Evolutionary conservation across 2,797 vertebrate species (phyloP).

Genomic region (Channallabes apus): DNA sequence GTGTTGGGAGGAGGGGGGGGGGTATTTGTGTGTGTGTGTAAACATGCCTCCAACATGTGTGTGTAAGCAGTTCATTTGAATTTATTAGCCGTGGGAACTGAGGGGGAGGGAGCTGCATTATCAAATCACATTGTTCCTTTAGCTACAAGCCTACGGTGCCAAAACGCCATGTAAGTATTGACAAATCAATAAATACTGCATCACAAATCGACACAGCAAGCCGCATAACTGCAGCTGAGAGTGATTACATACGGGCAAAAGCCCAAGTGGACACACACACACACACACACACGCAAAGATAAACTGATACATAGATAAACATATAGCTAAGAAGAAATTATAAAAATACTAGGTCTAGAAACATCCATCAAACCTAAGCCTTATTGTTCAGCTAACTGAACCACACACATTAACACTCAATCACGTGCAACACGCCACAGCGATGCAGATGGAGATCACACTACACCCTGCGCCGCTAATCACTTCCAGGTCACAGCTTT

Average conservation of each 20-base stretch:
- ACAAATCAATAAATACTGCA: constrained; percentile 60
- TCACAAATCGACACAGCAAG: constrained; percentile 47
- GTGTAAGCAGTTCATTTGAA: constrained; percentile 37
- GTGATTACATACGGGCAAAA: constrained; percentile 34
- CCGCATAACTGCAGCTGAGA: constrained; percentile 45
- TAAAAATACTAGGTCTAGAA: not conserved
- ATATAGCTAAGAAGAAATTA: not conserved
- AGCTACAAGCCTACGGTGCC: constrained; percentile 43
- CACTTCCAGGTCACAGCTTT: constrained; percentile 40
- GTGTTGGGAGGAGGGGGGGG: not conserved
- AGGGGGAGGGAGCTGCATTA: constrained; percentile 42
- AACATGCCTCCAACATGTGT: constrained; percentile 17
- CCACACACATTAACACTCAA: not conserved
- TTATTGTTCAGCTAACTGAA: not conserved
- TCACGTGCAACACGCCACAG: not conserved
- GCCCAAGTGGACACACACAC: constrained; percentile 2
- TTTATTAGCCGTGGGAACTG: constrained; percentile 50
- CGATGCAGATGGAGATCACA: constrained; percentile 18
- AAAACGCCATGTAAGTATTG: constrained; percentile 46
- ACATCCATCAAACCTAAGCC: not conserved
- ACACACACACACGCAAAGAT: constrained; percentile 3
- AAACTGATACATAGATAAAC: not conserved
- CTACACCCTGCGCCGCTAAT: not conserved
- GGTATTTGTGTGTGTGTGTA: constrained; percentile 16
- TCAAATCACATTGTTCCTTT: constrained; percentile 52